Base-by-base conservation (phyloP, 2,113 vertebrate species). In the Ammodytes marinus region DNA sequence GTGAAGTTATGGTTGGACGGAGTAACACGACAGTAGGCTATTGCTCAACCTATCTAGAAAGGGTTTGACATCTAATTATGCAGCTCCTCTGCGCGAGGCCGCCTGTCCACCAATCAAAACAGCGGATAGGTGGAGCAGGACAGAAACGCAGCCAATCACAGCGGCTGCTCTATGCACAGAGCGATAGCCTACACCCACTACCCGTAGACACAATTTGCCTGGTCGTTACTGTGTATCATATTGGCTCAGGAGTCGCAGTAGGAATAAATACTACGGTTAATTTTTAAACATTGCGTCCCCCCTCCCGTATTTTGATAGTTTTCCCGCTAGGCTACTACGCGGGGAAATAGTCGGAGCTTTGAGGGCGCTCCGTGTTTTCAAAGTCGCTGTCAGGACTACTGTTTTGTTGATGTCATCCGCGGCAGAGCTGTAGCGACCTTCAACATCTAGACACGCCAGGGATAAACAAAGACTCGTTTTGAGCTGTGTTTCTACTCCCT, bases 341-440 rank as follows among this genome's bases (percentile, higher is more conserved):
- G 8, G 39, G 2, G 53, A 27, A 15, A 47, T 13, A 27, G 58
- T 5, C 7, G n/a, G 55, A 64, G 64, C 39, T 69, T 75, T 10
- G 5, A 46, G 10, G 47, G 45, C 35, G 68, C 49, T 67, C 52
- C 37, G 63, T 79, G 74, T 74, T 84, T 78, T 80, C 42, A 76
- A 75, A 89, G 81, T 88, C 81, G 82, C 85, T 94, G 92, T 92
- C 90, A 90, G 84, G 88, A 85, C 87, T 72, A 81, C 80, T 90
- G 83, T 93, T 83, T 82, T 93, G 87, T 94, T 93, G 89, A 92
- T 92, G 90, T 91, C 90, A 92, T 93, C 90, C 75, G 83, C 84
- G 74, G 84, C 69, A 64, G 86, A 83, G 89, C 83, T 70, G 83
- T 80, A 90, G 88, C 92, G 86, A 90, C 88, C 86, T 85, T 90